phyloP scores from a whole-genome alignment of 1,140 invertebrate species.

The Xylocopa sonorina region DNA sequence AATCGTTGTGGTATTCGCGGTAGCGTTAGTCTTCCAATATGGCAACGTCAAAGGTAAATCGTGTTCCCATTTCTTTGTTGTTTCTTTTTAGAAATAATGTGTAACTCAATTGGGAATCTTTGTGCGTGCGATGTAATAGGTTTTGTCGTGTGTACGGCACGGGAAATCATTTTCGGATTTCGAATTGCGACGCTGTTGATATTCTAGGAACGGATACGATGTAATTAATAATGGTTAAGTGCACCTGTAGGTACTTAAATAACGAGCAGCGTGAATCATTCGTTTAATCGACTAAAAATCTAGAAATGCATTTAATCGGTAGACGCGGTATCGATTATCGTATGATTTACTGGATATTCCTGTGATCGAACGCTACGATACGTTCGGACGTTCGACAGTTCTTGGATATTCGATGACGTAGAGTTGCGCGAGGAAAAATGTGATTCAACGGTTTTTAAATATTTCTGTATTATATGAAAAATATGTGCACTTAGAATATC shows the following conservation, averaged over 20 bases:
- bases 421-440: too few relatives aligned
- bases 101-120: too few relatives aligned
- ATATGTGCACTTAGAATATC: neutral
- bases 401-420: conserved; percentile 20
- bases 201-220: neutral
- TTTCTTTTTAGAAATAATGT: neutral
- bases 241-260: conserved; percentile 7
- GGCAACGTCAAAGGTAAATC: neutral
- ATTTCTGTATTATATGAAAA: neutral
- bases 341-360: conserved; percentile 32
- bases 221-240: neutral
- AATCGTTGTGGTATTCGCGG: too few relatives aligned
- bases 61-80: too few relatives aligned
- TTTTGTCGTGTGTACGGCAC: too few relatives aligned
- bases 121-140: too few relatives aligned
- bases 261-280: conserved; percentile 29
- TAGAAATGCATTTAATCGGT: conserved; percentile 19
- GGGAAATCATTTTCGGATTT: too few relatives aligned
- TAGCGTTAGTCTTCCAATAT: neutral
- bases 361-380: conserved; percentile 10
- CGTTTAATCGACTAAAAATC: conserved; percentile 10
- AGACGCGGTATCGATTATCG: conserved; percentile 13
- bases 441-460: too few relatives aligned
- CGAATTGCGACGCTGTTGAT: neutral
- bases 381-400: neutral